Conservation (phyloP, 2,888 invertebrate species). For the Amphipoea oculea region DNA sequence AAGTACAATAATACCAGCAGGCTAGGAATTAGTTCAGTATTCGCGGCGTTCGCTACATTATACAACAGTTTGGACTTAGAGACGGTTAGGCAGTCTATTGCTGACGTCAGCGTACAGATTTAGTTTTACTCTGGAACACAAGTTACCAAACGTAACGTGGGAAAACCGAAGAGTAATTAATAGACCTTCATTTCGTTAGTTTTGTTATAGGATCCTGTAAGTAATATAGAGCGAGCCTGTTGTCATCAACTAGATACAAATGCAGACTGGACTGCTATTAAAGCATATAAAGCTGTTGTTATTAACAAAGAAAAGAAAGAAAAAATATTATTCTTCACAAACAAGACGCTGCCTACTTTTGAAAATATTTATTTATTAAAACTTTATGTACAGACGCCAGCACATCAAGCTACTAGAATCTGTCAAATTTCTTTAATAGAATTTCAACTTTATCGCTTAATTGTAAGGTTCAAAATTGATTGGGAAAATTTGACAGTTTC, state of each 20-base stretch:
- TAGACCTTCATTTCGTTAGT: neutral
- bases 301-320: no score
- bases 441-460: no score
- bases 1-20: neutral
- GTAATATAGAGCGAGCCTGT: neutral
- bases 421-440: no score
- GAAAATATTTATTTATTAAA: no score
- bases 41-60: conserved; percentile 26
- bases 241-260: neutral
- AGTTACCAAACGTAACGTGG: no score
- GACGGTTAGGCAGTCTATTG: neutral
- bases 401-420: no score
- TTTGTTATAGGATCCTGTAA: neutral
- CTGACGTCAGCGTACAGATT: conserved; percentile 16
- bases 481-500: no score
- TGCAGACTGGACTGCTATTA: neutral
- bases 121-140: neutral
- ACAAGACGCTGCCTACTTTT: neutral
- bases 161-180: neutral
- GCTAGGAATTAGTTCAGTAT: conserved; percentile 19
- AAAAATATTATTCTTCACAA: neutral
- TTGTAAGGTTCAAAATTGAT: no score
- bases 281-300: no score
- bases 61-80: conserved; percentile 32
- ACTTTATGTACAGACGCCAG: no score